Conservation (phyloP, 2,113 vertebrate species). For the Corythornis madagascariensis region DNA sequence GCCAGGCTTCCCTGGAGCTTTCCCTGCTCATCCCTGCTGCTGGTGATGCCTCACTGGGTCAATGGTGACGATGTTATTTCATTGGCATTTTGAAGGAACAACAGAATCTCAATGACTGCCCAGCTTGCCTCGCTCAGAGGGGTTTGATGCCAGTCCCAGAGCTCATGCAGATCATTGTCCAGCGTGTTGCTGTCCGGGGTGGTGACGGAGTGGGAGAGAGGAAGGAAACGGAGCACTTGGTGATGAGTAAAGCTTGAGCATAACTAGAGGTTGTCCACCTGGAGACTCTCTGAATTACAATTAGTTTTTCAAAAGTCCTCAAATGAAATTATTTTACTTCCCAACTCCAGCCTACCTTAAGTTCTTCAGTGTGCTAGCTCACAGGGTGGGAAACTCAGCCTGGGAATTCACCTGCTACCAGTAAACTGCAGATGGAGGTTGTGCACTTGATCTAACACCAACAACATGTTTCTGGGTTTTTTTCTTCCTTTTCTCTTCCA, state of each 20-base stretch:
- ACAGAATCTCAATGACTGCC: neutral
- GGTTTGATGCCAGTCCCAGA: neutral
- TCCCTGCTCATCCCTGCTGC: neutral
- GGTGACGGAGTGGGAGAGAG: neutral
- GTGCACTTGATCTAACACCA: neutral
- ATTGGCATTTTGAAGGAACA: neutral
- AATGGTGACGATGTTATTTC: neutral
- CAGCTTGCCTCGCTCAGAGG: neutral
- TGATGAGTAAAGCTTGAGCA: neutral
- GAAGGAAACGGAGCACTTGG: neutral
- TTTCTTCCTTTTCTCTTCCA: neutral
- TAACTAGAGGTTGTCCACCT: neutral
- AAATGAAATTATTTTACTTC: neutral
- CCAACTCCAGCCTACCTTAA: neutral
- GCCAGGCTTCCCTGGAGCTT: neutral
- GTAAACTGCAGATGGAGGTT: neutral
- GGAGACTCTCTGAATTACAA: neutral
- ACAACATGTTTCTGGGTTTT: neutral
- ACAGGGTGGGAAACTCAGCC: neutral
- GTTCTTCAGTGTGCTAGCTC: neutral
- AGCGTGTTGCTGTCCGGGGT: accelerated
- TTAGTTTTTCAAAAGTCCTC: neutral
- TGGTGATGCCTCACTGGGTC: neutral
- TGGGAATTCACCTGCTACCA: neutral
- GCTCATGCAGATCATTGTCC: neutral